These are phyloP conservation scores for Heliconius hortense DNA, from an alignment of 2,888 invertebrate genomes.

Conservation along the genomic window DNA sequence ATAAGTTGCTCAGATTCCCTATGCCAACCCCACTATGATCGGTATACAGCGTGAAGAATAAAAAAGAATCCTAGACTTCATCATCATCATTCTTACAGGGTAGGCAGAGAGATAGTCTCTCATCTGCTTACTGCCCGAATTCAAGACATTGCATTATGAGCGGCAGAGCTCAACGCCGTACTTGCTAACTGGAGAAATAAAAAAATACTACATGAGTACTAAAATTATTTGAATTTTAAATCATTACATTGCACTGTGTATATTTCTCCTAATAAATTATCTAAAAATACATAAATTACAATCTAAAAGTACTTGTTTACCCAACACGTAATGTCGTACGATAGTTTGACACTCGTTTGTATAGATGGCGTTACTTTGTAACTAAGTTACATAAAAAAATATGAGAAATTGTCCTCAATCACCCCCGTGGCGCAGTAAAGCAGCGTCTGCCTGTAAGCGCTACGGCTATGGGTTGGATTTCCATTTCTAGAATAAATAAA, in stretches of 20 bases:
- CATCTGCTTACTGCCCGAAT: too few species aligned
- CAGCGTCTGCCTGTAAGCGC: neutral
- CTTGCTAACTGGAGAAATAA: too few species aligned
- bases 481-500: neutral
- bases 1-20: too few species aligned
- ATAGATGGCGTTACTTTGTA: conserved; percentile 55
- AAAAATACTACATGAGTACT: neutral
- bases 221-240: too few species aligned
- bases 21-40: too few species aligned
- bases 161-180: neutral
- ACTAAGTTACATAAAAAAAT: neutral
- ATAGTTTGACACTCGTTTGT: conserved; percentile 40
- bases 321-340: conserved; percentile 30
- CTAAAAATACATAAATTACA: conserved; percentile 4
- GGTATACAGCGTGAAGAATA: neutral
- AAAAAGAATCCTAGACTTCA: too few species aligned
- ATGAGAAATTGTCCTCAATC: neutral
- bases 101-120: neutral
- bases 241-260: neutral
- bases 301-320: neutral
- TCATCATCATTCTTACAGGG: neutral
- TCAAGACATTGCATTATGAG: neutral
- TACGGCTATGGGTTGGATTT: neutral
- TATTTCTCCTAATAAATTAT: neutral
- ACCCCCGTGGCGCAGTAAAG: neutral